phyloP scores from a whole-genome alignment of 2,888 invertebrate species.

The Idaea straminata region DNA sequence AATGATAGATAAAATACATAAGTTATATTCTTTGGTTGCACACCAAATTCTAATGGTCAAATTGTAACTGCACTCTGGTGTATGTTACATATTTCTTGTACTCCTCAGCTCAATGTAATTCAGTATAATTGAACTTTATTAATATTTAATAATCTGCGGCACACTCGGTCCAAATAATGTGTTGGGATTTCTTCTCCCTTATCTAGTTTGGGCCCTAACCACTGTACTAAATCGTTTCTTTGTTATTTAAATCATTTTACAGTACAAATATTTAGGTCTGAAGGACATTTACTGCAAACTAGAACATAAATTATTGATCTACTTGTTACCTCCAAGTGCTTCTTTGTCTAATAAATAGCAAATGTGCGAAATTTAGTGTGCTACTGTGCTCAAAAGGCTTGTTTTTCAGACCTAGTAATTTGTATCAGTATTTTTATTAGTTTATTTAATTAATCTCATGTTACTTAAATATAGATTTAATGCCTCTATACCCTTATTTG shows the following conservation, averaged over 20 bases:
- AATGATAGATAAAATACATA: not conserved
- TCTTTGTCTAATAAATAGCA: not conserved
- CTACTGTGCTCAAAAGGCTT: conserved; percentile 11
- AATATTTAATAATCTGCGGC: no score
- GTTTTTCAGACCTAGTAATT: conserved; percentile 10
- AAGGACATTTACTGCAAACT: not conserved
- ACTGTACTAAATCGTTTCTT: not conserved
- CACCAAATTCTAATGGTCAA: no score
- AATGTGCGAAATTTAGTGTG: not conserved
- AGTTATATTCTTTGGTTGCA: not conserved
- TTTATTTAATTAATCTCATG: conserved; percentile 39
- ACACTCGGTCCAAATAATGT: no score
- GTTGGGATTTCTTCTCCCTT: no score
- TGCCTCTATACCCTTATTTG: conserved; percentile 29
- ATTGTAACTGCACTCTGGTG: not conserved
- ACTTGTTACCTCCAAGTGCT: not conserved
- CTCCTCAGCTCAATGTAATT: no score
- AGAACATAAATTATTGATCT: not conserved
- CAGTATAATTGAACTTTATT: no score
- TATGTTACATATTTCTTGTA: no score
- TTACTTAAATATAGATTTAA: conserved; percentile 60
- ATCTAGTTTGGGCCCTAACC: no score
- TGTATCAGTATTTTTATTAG: conserved; percentile 23
- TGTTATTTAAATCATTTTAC: not conserved
- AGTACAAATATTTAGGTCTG: not conserved